Percentiles rank a stretch among this genome's conserved stretches.
These are phyloP conservation scores for Mormyrus lacerda DNA, from an alignment of 2,113 vertebrate species.

Conservation along the genomic window DNA sequence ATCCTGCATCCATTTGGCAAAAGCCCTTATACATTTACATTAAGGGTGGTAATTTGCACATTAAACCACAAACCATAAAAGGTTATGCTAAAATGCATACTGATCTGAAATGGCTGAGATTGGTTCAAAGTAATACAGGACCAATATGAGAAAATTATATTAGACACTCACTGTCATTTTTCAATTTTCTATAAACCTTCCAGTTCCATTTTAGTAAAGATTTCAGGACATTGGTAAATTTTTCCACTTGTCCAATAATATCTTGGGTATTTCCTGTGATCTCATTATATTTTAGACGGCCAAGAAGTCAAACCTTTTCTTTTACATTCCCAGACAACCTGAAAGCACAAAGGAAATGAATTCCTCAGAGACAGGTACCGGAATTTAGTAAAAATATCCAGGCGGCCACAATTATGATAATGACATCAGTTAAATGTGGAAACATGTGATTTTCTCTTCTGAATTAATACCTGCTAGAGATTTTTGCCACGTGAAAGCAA, in stretches of 20 bases:
- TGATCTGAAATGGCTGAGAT: not conserved
- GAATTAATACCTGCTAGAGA: no score
- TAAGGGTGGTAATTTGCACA: not conserved
- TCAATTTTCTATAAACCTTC: not conserved
- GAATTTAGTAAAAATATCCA: conserved; percentile 6
- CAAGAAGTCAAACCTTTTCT: conserved; percentile 7
- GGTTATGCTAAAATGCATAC: not conserved
- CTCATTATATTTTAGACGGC: not conserved
- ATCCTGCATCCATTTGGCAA: not conserved
- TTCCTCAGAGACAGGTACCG: not conserved
- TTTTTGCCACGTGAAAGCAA: not conserved
- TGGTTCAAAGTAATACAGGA: not conserved
- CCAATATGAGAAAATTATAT: not conserved
- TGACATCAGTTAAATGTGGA: not conserved
- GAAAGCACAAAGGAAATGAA: conserved; percentile 10
- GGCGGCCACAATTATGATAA: not conserved
- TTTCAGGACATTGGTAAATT: not conserved
- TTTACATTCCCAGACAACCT: not conserved
- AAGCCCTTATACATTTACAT: not conserved
- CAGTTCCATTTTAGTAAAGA: not conserved
- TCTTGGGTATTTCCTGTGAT: not conserved
- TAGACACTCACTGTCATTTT: not conserved
- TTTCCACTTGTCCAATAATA: not conserved
- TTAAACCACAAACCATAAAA: not conserved
- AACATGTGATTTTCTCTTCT: not conserved